Evolutionary conservation across 2,888 invertebrate genomes (phyloP).

Genomic region (Erebia epiphron): DNA sequence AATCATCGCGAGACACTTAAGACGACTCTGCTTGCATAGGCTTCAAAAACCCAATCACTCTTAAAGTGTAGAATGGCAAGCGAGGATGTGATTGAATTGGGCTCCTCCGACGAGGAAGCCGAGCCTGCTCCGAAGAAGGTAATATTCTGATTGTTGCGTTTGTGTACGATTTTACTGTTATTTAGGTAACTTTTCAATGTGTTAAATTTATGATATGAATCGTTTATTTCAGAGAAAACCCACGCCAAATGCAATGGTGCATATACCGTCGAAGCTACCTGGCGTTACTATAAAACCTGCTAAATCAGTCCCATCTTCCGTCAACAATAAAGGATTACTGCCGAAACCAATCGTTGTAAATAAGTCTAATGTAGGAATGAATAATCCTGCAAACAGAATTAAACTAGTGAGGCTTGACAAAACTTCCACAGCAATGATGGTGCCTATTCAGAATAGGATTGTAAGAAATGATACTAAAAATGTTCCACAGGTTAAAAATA

Average conservation of each 20-base stretch:
- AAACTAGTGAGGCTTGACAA: not conserved
- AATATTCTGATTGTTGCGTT: constrained; percentile 5
- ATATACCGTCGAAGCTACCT: constrained; percentile 61
- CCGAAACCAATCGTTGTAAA: constrained; percentile 22
- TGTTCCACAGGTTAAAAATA: constrained; percentile 39
- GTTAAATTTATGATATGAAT: not conserved
- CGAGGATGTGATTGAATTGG: constrained; percentile 74
- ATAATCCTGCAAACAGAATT: not conserved
- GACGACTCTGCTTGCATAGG: not conserved
- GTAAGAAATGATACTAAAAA: constrained; percentile 26
- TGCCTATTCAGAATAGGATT: constrained; percentile 25
- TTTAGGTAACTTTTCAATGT: not conserved
- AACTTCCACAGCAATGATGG: constrained; percentile 23
- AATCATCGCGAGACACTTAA: not conserved
- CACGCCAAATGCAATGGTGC: constrained; percentile 69
- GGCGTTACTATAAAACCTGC: constrained; percentile 60
- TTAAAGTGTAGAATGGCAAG: constrained; percentile 57
- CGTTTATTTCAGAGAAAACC: constrained; percentile 56
- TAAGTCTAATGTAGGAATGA: not conserved
- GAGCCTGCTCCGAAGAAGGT: constrained; percentile 71
- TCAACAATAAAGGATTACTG: not conserved
- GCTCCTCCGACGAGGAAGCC: constrained; percentile 74
- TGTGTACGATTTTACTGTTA: not conserved
- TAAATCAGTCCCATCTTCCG: constrained; percentile 36
- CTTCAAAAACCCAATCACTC: not conserved